Conservation (phyloP, 2,113 vertebrate genomes). For the Rhabdornis inornatus region DNA sequence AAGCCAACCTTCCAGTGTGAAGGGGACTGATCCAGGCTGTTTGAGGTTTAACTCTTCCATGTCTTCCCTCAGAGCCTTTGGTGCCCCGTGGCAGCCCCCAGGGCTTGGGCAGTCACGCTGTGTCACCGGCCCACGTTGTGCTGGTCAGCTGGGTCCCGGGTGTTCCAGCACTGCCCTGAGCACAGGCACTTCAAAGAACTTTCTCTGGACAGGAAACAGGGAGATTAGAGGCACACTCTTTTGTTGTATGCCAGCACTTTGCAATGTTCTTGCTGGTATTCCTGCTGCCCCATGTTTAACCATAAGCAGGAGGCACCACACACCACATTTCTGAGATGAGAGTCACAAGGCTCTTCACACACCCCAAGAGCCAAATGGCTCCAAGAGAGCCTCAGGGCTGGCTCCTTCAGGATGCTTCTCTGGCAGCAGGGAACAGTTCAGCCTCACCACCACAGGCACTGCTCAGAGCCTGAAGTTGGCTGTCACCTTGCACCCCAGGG, state of each 20-base stretch:
- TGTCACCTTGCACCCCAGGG: not conserved
- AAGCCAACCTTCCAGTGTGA: not conserved
- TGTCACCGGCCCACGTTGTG: not conserved
- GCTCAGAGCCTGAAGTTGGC: not conserved
- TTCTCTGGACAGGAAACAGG: not conserved
- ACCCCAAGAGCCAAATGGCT: not conserved
- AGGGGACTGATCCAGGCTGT: not conserved
- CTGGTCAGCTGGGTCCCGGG: not conserved
- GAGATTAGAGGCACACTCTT: conserved; percentile 16
- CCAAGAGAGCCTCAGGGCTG: not conserved
- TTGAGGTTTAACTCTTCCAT: not conserved
- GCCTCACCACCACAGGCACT: not conserved
- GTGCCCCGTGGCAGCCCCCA: not conserved
- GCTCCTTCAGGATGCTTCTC: not conserved
- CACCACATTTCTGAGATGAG: not conserved
- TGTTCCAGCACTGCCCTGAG: not conserved
- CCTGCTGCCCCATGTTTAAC: not conserved
- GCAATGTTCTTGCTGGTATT: not conserved
- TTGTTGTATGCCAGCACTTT: not conserved
- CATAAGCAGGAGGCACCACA: not conserved
- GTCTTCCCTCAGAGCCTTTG: not conserved
- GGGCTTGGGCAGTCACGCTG: not conserved
- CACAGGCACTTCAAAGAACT: not conserved
- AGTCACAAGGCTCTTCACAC: not conserved
- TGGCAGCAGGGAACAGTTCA: not conserved